Conservation (phyloP, 2,888 invertebrate genomes). For the Caenorhabditis uteleia region DNA sequence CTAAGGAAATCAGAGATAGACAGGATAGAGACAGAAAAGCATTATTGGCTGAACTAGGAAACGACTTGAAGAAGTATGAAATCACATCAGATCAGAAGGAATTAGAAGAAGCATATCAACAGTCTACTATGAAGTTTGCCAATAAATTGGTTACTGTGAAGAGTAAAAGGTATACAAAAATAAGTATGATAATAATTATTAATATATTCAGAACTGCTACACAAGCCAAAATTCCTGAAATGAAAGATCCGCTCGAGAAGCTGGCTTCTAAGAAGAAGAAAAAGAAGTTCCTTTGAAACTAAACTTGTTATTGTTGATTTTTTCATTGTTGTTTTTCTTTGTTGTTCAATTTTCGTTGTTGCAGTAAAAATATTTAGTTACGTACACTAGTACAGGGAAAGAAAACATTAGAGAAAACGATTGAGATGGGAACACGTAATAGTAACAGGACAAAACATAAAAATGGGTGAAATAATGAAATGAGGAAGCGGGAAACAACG, state of each 20-base stretch:
- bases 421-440: too few relatives aligned
- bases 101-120: conserved; percentile 41
- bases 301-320: neutral
- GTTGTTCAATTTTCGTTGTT: conserved; percentile 2
- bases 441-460: too few relatives aligned
- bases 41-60: conserved; percentile 51
- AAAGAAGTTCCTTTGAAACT: conserved; percentile 7
- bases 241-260: conserved; percentile 18
- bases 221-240: conserved; percentile 27
- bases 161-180: conserved; percentile 40
- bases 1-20: conserved; percentile 54
- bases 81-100: conserved; percentile 49
- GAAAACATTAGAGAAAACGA: too few relatives aligned
- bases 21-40: conserved; percentile 56
- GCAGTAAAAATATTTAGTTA: too few relatives aligned
- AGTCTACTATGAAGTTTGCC: conserved; percentile 36
- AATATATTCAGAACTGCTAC: conserved; percentile 19
- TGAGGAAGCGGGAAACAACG: too few relatives aligned
- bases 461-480: too few relatives aligned
- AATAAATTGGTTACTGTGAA: conserved; percentile 46
- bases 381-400: too few relatives aligned
- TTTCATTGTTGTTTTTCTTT: conserved; percentile 3
- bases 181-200: neutral
- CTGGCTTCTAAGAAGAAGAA: conserved; percentile 19
- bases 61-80: conserved; percentile 49